phyloP scores from a whole-genome alignment of 30 jellyfish, hydroid and myxozoan species.

The Rhopilema esculentum region DNA sequence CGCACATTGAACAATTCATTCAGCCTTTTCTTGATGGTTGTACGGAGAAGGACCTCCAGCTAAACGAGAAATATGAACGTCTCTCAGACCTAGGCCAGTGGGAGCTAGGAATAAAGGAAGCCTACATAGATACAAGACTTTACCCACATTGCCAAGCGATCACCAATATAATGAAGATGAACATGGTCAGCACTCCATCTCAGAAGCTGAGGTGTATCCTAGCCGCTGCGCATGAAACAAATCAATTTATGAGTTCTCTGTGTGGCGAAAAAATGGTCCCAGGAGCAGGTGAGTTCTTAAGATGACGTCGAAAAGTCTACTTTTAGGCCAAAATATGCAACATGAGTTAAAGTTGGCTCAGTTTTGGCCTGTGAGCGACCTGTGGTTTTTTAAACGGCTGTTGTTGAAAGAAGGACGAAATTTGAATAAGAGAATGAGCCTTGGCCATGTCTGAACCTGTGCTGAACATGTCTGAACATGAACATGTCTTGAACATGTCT shows the following conservation, averaged over 20 bases:
- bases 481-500: no score
- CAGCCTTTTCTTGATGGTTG: slow-evolving; percentile 1
- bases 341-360: no score
- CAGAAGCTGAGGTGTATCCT: slow-evolving; percentile 62
- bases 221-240: slow-evolving; percentile 66
- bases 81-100: slow-evolving; percentile 35
- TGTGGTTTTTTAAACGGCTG: no score
- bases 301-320: background rate
- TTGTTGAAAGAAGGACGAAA: no score
- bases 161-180: slow-evolving; percentile 20
- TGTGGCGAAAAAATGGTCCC: slow-evolving; percentile 59
- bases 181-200: slow-evolving; percentile 58
- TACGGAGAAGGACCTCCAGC: slow-evolving; percentile 30
- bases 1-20: slow-evolving; percentile 53
- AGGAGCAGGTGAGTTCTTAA: slow-evolving; percentile 74
- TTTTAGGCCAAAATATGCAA: background rate
- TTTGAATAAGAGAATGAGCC: no score
- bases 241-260: slow-evolving; percentile 33
- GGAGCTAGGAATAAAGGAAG: slow-evolving; percentile 48
- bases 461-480: no score
- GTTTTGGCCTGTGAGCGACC: no score
- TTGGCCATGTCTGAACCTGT: no score
- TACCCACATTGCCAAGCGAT: slow-evolving; percentile 78
- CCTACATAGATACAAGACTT: slow-evolving; percentile 25
- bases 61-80: slow-evolving; percentile 29